phyloP scores from a whole-genome alignment of 2,797 vertebrate species.

The Coilia nasus region DNA sequence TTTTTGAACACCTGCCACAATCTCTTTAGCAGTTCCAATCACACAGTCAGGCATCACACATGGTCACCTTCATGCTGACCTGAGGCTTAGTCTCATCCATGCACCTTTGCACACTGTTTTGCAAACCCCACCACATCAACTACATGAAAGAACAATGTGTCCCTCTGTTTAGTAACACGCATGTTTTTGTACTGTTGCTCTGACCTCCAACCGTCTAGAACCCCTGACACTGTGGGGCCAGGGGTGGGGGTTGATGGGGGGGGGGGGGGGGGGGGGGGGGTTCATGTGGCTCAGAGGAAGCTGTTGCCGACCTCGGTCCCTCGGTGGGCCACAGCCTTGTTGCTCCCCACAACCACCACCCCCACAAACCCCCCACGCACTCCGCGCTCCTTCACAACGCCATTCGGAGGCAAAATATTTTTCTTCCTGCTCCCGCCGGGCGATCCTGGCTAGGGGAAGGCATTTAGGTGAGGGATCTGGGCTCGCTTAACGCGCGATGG shows the following conservation, averaged over 20 bases:
- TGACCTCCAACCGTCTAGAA: not conserved
- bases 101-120: not conserved
- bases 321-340: not conserved
- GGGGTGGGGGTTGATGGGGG: slow-evolving; percentile 30
- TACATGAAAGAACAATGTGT: not conserved
- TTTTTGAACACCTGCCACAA: not conserved
- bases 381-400: not conserved
- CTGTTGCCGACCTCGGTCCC: not conserved
- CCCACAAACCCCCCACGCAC: no score
- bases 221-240: no score
- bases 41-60: not conserved
- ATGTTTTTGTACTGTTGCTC: not conserved
- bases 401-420: slow-evolving; percentile 33
- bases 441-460: not conserved
- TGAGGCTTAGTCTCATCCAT: not conserved
- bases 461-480: slow-evolving; percentile 15
- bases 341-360: not conserved
- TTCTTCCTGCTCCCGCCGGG: slow-evolving; percentile 32
- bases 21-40: not conserved
- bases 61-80: not conserved
- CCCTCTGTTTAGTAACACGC: not conserved
- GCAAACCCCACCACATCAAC: not conserved
- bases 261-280: no score
- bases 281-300: slow-evolving; percentile 6
- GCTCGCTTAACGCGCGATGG: not conserved